These are phyloP conservation scores for Setophaga kirtlandii DNA, from an alignment of 2,113 vertebrate genomes.

Conservation along the genomic window DNA sequence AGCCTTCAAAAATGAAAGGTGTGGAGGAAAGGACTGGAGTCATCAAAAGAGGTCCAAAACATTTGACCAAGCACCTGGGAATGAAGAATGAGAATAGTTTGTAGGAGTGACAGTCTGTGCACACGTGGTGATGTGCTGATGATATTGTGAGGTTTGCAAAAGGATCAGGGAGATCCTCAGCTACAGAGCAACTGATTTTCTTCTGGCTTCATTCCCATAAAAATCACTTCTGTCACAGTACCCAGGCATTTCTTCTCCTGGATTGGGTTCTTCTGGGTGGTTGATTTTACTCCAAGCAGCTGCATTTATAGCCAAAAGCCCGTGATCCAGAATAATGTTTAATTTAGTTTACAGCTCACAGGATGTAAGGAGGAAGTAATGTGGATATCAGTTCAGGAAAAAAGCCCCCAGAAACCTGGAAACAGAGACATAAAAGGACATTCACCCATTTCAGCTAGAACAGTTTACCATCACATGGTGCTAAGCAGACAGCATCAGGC, in stretches of 20 bases:
- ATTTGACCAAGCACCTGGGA: background rate
- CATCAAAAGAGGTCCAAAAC: background rate
- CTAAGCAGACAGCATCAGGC: background rate
- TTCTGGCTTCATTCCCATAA: background rate
- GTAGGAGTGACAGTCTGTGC: background rate
- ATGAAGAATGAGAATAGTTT: background rate
- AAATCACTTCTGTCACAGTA: background rate
- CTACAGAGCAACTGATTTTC: background rate
- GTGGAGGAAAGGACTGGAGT: background rate
- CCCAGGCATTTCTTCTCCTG: background rate
- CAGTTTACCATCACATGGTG: background rate
- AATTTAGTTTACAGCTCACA: background rate
- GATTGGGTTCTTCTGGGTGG: background rate
- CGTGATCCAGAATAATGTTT: background rate
- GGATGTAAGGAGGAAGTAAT: background rate
- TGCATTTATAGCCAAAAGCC: background rate
- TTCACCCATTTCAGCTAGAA: background rate
- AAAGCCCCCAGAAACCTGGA: background rate
- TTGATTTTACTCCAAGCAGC: background rate
- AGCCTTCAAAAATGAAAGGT: background rate
- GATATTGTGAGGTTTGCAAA: background rate
- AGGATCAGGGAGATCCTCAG: background rate
- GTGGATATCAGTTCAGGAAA: background rate
- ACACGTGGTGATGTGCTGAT: background rate
- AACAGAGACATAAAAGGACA: background rate